phyloP scores from a whole-genome alignment of 2,888 invertebrate genomes.

The Plebejus melissa region DNA sequence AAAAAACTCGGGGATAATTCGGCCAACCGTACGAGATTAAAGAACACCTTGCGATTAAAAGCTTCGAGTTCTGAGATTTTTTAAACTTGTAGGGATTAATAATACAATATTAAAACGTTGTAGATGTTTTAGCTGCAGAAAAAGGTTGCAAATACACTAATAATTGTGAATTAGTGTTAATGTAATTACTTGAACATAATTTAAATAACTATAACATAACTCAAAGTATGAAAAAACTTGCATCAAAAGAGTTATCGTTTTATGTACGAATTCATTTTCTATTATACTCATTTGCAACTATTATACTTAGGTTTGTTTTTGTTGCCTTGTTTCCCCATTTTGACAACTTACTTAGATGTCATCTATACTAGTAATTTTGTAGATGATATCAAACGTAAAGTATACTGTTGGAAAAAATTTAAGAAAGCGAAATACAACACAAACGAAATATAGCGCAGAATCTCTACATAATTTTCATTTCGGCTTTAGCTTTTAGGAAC shows the following conservation, averaged over 20 bases:
- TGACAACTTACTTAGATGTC: background rate
- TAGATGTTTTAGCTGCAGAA: background rate
- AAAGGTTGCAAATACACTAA: background rate
- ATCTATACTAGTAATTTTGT: background rate
- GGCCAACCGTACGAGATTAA: conserved; percentile 30
- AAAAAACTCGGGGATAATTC: conserved; percentile 34
- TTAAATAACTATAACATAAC: too few relatives aligned
- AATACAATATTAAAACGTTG: background rate
- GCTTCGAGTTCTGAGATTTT: conserved; percentile 10
- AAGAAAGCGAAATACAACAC: background rate
- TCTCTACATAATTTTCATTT: too few relatives aligned
- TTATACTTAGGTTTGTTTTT: background rate
- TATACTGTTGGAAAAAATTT: background rate
- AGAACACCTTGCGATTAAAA: conserved; percentile 40
- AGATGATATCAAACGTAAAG: background rate
- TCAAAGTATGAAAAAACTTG: too few relatives aligned
- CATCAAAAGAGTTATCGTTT: too few relatives aligned
- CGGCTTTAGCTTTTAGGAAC: too few relatives aligned
- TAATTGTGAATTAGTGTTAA: too few relatives aligned
- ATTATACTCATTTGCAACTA: background rate
- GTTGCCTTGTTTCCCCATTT: too few relatives aligned
- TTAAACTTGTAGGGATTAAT: background rate
- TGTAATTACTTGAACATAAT: too few relatives aligned
- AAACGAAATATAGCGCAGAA: too few relatives aligned
- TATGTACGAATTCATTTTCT: background rate